phyloP scores from a whole-genome alignment of 2,888 invertebrate species.

The Heliconius hortense region DNA sequence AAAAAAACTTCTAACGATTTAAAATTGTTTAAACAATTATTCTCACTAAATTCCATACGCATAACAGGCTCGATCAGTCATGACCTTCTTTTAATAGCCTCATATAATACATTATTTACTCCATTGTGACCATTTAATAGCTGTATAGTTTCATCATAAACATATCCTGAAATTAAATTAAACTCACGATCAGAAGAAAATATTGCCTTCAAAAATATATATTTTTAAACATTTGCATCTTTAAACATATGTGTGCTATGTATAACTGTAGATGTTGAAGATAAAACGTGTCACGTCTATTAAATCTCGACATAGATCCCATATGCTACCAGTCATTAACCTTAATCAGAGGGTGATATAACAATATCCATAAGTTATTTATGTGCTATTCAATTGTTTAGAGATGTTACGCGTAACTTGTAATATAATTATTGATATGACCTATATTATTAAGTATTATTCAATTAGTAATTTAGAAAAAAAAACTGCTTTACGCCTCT shows the following conservation, averaged over 20 bases:
- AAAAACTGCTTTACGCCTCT: too few relatives aligned
- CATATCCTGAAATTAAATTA: background rate
- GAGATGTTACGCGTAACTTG: conserved; percentile 45
- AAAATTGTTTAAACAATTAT: too few relatives aligned
- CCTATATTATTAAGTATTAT: background rate
- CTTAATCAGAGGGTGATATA: conserved; percentile 55
- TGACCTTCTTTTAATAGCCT: background rate
- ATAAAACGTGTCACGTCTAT: conserved; percentile 21
- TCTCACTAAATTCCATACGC: too few relatives aligned
- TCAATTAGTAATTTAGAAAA: background rate
- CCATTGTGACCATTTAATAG: background rate
- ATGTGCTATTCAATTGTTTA: conserved; percentile 52
- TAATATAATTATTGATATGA: conserved; percentile 45
- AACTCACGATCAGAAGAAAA: too few relatives aligned
- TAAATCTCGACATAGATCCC: conserved; percentile 35
- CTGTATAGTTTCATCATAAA: background rate
- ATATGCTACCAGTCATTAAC: conserved; percentile 52
- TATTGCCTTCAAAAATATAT: too few relatives aligned
- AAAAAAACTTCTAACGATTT: too few relatives aligned
- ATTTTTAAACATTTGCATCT: too few relatives aligned
- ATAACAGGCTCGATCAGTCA: background rate
- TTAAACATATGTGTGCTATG: too few relatives aligned
- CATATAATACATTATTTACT: background rate
- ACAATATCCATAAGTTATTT: conserved; percentile 56
- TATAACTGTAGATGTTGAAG: background rate